These are phyloP conservation scores for Pavo muticus DNA, from an alignment of 2,113 vertebrate genomes.

Conservation along the genomic window DNA sequence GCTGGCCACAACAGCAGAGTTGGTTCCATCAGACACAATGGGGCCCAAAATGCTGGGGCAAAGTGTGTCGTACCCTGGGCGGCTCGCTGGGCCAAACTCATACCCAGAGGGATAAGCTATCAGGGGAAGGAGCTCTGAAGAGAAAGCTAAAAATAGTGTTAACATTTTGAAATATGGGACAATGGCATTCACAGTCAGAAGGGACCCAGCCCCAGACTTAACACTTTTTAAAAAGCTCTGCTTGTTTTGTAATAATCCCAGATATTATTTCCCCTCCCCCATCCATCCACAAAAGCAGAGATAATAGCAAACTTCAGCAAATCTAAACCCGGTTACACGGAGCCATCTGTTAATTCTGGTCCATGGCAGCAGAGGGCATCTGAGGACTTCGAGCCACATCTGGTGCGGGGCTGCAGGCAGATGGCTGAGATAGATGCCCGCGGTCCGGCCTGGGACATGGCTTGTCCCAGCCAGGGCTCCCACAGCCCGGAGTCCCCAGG, in stretches of 20 bases:
- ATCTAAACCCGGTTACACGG: constrained; percentile 19
- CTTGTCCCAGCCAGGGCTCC: background rate
- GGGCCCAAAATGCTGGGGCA: background rate
- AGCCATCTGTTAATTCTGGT: constrained; percentile 60
- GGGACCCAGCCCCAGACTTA: constrained; percentile 26
- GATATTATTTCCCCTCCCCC: background rate
- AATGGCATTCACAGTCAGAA: constrained; percentile 2
- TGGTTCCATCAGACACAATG: background rate
- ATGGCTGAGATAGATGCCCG: background rate
- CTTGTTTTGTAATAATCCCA: constrained; percentile 22
- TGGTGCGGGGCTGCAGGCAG: constrained; percentile 51
- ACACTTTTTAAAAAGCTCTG: background rate
- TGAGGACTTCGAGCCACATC: constrained; percentile 64
- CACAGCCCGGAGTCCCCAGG: background rate
- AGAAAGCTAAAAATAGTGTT: constrained; percentile 39
- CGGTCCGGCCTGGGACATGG: too few species aligned
- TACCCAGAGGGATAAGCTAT: constrained; percentile 19
- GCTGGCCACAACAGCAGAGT: background rate
- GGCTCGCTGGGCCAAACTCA: constrained; percentile 22
- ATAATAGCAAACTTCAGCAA: constrained; percentile 19
- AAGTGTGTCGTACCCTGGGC: constrained; percentile 29
- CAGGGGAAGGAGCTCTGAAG: constrained; percentile 12
- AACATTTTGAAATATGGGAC: constrained; percentile 8
- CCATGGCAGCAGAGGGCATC: constrained; percentile 62
- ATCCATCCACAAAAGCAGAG: background rate